Evolutionary conservation across 2,888 invertebrate species (phyloP).

Genomic region (Erpobdella octoculata): DNA sequence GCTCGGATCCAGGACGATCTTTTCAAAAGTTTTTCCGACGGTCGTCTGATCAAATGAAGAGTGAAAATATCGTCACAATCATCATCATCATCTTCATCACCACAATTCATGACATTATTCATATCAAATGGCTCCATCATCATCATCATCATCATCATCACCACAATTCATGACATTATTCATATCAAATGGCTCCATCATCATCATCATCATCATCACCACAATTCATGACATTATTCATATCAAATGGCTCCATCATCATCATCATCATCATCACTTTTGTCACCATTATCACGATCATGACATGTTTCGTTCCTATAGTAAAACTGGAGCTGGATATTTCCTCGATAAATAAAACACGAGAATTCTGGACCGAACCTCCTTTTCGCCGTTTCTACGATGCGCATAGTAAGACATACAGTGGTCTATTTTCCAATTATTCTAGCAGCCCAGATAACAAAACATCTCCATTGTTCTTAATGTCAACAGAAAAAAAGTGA

Average conservation of each 20-base stretch:
- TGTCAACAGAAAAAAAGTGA: no score
- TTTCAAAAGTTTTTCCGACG: slow-evolving; percentile 26
- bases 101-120: neutral
- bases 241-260: neutral
- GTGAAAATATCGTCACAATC: neutral
- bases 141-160: neutral
- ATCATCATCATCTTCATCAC: neutral
- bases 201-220: neutral
- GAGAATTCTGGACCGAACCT: no score
- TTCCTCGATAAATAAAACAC: no score
- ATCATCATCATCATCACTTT: neutral
- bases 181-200: neutral
- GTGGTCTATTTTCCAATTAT: no score
- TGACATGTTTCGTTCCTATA: no score
- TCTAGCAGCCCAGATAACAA: no score
- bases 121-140: neutral
- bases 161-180: neutral
- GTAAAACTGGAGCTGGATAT: no score
- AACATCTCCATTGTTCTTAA: no score
- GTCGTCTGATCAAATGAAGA: slow-evolving; percentile 5
- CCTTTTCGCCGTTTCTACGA: no score
- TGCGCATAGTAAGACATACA: no score
- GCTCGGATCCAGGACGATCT: slow-evolving; percentile 21
- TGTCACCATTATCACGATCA: no score
- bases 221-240: neutral